Evolutionary conservation across 2,888 invertebrate genomes (phyloP).

Genomic region (Drosophila tanythrix): DNA sequence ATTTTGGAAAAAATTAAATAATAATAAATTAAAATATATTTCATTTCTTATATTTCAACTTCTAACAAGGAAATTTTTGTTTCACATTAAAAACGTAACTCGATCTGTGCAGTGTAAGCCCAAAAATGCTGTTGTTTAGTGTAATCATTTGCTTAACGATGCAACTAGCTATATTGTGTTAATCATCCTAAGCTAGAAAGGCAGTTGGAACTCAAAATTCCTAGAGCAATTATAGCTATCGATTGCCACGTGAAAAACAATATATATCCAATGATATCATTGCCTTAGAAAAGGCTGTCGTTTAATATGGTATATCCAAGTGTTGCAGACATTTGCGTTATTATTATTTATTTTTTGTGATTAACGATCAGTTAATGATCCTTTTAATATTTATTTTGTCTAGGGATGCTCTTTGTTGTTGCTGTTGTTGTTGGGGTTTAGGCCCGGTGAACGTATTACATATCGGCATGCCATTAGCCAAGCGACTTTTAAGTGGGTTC

Average conservation of each 20-base stretch:
- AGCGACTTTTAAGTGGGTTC: neutral
- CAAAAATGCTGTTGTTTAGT: neutral
- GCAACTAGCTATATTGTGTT: neutral
- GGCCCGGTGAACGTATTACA: conserved; percentile 39
- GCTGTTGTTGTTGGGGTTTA: conserved; percentile 34
- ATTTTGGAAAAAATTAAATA: neutral
- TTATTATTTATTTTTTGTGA: conserved; percentile 14
- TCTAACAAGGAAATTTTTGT: neutral
- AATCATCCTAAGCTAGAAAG: neutral
- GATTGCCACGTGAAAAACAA: no score
- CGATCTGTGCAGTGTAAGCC: neutral
- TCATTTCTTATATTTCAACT: neutral
- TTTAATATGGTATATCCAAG: neutral
- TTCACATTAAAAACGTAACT: neutral
- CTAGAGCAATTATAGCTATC: neutral
- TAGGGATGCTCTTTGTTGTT: conserved; percentile 14
- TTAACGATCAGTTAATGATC: conserved; percentile 65
- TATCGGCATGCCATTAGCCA: conserved; percentile 43
- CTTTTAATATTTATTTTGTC: conserved; percentile 45
- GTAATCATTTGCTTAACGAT: neutral
- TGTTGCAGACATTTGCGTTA: neutral
- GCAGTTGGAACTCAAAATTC: neutral
- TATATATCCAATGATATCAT: conserved; percentile 5
- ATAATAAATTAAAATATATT: neutral
- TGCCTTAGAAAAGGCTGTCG: neutral